Evolutionary conservation across 2,113 vertebrate genomes (phyloP).

Genomic region (Stegostoma tigrinum): DNA sequence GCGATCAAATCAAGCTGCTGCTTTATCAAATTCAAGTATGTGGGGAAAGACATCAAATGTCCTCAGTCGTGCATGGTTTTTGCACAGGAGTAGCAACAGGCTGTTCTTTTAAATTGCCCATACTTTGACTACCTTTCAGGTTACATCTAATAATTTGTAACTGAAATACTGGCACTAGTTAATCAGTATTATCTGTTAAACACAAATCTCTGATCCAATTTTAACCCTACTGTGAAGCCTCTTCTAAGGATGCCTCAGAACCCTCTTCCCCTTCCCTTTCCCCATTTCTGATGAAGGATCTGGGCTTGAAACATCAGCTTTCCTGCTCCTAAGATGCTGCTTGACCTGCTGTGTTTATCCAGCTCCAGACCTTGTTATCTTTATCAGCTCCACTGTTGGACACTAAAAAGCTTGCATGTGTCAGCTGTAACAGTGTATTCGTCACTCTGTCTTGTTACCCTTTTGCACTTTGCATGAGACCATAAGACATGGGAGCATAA

Average conservation of each 20-base stretch:
- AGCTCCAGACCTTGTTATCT: too few relatives aligned
- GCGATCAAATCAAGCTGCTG: conserved; percentile 24
- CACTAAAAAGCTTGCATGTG: not conserved
- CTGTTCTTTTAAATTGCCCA: not conserved
- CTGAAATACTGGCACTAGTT: not conserved
- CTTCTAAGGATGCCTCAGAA: too few relatives aligned
- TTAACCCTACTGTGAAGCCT: too few relatives aligned
- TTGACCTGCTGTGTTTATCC: too few relatives aligned
- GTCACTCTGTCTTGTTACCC: too few relatives aligned
- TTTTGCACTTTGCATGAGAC: too few relatives aligned
- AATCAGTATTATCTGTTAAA: not conserved
- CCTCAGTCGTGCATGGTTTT: not conserved
- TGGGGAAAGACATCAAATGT: not conserved
- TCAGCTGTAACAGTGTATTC: not conserved
- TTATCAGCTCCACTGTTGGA: not conserved
- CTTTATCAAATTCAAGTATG: not conserved
- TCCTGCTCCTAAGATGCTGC: too few relatives aligned
- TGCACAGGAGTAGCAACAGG: not conserved
- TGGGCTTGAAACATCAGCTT: too few relatives aligned
- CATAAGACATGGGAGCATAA: too few relatives aligned
- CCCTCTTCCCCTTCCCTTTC: too few relatives aligned
- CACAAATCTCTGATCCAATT: too few relatives aligned
- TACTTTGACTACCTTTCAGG: not conserved
- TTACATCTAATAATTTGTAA: not conserved
- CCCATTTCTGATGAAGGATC: too few relatives aligned